Evolutionary conservation across 2,797 vertebrate genomes (phyloP), one percentile per base, ranked within the genome.

Genomic region (Saxicola maurus): DNA sequence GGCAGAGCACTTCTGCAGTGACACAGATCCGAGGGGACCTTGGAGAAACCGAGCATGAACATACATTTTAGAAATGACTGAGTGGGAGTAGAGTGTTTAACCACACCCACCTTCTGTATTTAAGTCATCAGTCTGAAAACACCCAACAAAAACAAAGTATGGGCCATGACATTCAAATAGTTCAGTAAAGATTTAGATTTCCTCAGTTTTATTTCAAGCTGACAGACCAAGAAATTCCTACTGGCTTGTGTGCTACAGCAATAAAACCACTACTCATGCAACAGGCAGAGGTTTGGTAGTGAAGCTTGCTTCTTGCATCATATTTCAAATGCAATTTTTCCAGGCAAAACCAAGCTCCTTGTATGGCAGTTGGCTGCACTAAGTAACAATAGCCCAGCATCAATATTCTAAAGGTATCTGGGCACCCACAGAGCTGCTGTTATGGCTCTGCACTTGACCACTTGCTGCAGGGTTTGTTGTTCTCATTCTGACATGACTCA

Each of bases 371-470:
- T 86, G 24, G 20, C 17, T 27, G 14, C 7, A 55, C 40, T 68
- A 45, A 48, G 27, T 20, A 87, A 77, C 0, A 0, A 18, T 5
- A 59, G 19, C 7, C 18, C 33, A 25, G n/a, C 1, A 0, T 37
- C 21, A 59, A 5, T 52, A 48, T 45, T 77, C 28, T 55, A 33
- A 49, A 86, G 11, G 65, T 28, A 40, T 9, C n/a, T 52, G 49
- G 30, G 38, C 42, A 61, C 20, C 30, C 43, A 25, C 10, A 61
- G 9, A 43, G 3, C 40, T 37, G 25, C 23, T 74, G 9, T 51
- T 48, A 49, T 0, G 6, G 31, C 43, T 84, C n/a, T 73, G 35
- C 16, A 67, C 28, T 45, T 56, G 15, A 49, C 15, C 24, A 20
- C 16, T 72, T 59, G 28, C 72, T 83, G 17, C 19, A 78, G 9